Conservation (phyloP, 2,888 invertebrate genomes). For the Coenonympha arcania region DNA sequence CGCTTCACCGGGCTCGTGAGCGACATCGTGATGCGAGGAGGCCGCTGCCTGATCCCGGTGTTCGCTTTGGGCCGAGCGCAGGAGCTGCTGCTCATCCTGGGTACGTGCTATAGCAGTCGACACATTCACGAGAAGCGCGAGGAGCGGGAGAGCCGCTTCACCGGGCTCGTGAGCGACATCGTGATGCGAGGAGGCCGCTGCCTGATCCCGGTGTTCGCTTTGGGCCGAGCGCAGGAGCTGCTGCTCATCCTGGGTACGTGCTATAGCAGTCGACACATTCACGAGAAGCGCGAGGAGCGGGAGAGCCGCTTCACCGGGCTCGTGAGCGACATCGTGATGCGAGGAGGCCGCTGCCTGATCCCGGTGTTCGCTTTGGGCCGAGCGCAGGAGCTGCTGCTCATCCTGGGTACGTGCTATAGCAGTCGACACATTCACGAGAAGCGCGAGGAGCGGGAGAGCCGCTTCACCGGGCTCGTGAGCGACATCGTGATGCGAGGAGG, state of each 20-base stretch:
- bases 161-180: conserved; percentile 93
- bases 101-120: too few relatives aligned
- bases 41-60: conserved; percentile 97
- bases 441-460: conserved; percentile 93
- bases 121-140: conserved; percentile 96
- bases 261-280: too few relatives aligned
- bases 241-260: too few relatives aligned
- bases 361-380: conserved; percentile 99
- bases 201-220: conserved; percentile 98
- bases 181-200: conserved; percentile 98
- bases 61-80: conserved; percentile 99
- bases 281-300: conserved; percentile 97
- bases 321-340: conserved; percentile 95
- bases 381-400: conserved; percentile 95
- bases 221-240: conserved; percentile 97
- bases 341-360: conserved; percentile 98
- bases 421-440: conserved; percentile 97
- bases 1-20: conserved; percentile 94
- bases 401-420: too few relatives aligned
- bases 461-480: conserved; percentile 93
- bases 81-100: conserved; percentile 94
- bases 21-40: conserved; percentile 97
- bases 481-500: conserved; percentile 98
- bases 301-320: conserved; percentile 93
- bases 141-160: conserved; percentile 95